phyloP scores from a whole-genome alignment of 2,797 vertebrate genomes.

The Prionace glauca region DNA sequence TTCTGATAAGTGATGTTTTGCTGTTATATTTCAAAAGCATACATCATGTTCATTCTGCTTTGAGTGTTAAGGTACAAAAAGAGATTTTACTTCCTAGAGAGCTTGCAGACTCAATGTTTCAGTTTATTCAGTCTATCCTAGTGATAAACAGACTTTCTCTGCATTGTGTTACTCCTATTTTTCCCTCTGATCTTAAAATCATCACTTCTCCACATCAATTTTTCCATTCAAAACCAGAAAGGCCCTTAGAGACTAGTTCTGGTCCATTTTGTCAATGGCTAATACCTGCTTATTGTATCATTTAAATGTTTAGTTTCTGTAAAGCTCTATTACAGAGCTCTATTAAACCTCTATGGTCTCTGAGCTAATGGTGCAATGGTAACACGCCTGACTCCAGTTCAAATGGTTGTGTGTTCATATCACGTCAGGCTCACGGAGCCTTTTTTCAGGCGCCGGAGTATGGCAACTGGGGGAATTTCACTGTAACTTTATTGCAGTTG shows the following conservation, averaged over 20 bases:
- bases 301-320: neutral
- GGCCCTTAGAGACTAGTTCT: neutral
- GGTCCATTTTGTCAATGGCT: neutral
- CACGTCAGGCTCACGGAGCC: no score
- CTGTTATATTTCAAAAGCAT: neutral
- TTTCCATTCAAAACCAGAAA: neutral
- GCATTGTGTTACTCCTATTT: neutral
- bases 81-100: neutral
- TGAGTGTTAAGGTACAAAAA: neutral
- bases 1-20: neutral
- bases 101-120: neutral
- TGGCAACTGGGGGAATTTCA: no score
- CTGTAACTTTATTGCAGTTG: no score
- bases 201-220: neutral
- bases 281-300: neutral
- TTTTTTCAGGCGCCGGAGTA: no score
- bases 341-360: no score
- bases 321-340: neutral
- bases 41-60: neutral
- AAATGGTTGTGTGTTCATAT: no score
- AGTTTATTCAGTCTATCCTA: neutral
- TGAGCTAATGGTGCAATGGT: no score
- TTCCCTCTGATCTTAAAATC: neutral
- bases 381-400: no score
- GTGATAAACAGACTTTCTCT: constrained; percentile 6